Conservation (phyloP, 2,888 invertebrate genomes). For the Harpalus rubripes region DNA sequence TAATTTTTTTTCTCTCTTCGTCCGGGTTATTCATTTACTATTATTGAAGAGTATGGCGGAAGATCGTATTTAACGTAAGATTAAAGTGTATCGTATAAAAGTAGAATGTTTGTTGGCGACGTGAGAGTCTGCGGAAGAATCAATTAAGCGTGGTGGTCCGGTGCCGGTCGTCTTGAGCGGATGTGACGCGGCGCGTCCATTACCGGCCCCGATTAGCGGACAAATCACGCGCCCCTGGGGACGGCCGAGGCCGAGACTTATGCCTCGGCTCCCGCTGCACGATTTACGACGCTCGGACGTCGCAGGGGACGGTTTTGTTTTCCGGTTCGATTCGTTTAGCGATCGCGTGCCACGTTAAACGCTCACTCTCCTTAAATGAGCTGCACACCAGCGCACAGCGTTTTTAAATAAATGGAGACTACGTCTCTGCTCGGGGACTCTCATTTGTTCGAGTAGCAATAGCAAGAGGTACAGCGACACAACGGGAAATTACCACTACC, state of each 20-base stretch:
- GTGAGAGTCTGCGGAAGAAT: slow-evolving; percentile 37
- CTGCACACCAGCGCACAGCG: slow-evolving; percentile 15
- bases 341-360: slow-evolving; percentile 64
- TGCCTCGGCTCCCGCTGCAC: slow-evolving; percentile 44
- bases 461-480: neutral
- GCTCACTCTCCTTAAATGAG: slow-evolving; percentile 63
- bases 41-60: too few relatives aligned
- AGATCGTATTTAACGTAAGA: too few relatives aligned
- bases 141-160: slow-evolving; percentile 59
- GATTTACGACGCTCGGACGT: slow-evolving; percentile 64
- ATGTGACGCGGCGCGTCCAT: slow-evolving; percentile 70
- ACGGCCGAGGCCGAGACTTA: slow-evolving; percentile 75
- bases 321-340: slow-evolving; percentile 57
- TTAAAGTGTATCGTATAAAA: too few relatives aligned
- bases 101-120: too few relatives aligned
- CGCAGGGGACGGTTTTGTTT: slow-evolving; percentile 63
- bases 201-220: slow-evolving; percentile 76
- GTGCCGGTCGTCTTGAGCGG: slow-evolving; percentile 56
- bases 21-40: too few relatives aligned
- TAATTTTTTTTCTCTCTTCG: too few relatives aligned
- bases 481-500: slow-evolving; percentile 1
- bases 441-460: slow-evolving; percentile 44
- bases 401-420: slow-evolving; percentile 63
- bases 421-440: slow-evolving; percentile 39
- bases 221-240: slow-evolving; percentile 76